A percentile compares a stretch with the other conserved stretches of the same genome.
Conservation (phyloP, 1,140 invertebrate species). For the Drosophila arizonae region DNA sequence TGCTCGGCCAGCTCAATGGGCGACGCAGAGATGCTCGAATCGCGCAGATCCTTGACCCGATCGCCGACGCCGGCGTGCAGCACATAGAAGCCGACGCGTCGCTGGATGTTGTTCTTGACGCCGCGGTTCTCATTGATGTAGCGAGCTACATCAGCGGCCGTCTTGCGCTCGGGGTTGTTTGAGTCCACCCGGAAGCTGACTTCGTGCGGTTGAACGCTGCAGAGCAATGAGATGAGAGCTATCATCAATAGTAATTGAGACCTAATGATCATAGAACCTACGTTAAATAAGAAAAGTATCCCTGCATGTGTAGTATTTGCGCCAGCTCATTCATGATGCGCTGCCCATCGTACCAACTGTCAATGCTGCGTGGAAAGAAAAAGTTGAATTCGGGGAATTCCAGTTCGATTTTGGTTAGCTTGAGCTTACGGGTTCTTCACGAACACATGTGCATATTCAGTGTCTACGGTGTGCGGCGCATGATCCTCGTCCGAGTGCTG, state of each 20-base stretch:
- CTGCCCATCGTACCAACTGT: conserved; percentile 81
- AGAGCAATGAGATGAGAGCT: not conserved
- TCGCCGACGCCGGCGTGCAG: conserved; percentile 90
- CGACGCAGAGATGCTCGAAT: conserved; percentile 64
- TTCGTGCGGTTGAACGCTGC: conserved; percentile 88
- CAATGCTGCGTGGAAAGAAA: conserved; percentile 58
- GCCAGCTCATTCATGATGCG: conserved; percentile 81
- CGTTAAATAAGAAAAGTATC: conserved; percentile 83
- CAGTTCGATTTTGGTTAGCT: not conserved
- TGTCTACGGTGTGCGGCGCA: conserved; percentile 82
- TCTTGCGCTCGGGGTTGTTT: conserved; percentile 87
- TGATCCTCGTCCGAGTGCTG: conserved; percentile 82
- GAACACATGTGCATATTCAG: conserved; percentile 82
- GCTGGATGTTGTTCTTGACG: conserved; percentile 82
- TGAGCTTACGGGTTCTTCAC: conserved; percentile 81
- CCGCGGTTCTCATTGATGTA: conserved; percentile 86
- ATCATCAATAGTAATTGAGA: no score
- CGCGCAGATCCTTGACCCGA: conserved; percentile 85
- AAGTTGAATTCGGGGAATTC: not conserved
- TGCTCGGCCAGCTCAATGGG: conserved; percentile 77
- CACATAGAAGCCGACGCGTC: conserved; percentile 85
- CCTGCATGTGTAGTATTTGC: conserved; percentile 82
- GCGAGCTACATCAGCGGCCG: conserved; percentile 88
- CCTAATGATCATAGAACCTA: conserved; percentile 26
- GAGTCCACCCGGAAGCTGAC: conserved; percentile 92